Base-by-base conservation (phyloP, 2,113 vertebrate species). In the Ginglymostoma cirratum region DNA sequence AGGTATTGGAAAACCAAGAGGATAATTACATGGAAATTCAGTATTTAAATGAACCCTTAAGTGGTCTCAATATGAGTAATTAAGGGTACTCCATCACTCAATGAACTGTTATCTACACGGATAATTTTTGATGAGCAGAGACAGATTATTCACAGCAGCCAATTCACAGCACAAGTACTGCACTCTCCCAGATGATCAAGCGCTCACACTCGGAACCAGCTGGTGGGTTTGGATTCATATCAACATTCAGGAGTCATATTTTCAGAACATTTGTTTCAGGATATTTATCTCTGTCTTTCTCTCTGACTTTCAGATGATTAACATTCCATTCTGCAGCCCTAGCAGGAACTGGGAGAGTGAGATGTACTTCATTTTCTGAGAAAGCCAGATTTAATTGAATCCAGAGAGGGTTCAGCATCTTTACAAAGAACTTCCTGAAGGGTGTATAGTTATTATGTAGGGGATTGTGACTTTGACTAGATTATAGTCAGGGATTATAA, bases 41-140 rank as follows among this genome's bases (percentile, higher is more conserved):
- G 89, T 93, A 45, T 93, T 66, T 67, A 93, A 93, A 66, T 67
- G 65, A 34, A 38, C 66, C n/a, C 89, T 93, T 67, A 61, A 93
- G 89, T 23, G 89, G 38, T 67, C 34, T 93, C 89, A 67, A 66
- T 93, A 38, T n/a, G 61, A 12, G 89, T 67, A 38, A 93, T 66
- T 93, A 93, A 66, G 89, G 89, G 89, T 93, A 38, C 61, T 93
- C 61, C 34, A 93, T 38, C 34, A 93, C 38, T 93, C 61, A 67
- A 66, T 24, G 89, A 17, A n/a, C 89, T 93, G 61, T 93, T 45
- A 93, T 93, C 89, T 66, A 38, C 17, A 23, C n/a, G 0, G 87
- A 65, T 93, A 67, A 17, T 38, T 93, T 93, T 66, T 93, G 89
- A 93, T 93, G 34, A 65, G 61, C 89, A 93, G 89, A 65, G 34